Conservation (phyloP, 2,113 vertebrate genomes). For the Actenoides lindsayi region DNA sequence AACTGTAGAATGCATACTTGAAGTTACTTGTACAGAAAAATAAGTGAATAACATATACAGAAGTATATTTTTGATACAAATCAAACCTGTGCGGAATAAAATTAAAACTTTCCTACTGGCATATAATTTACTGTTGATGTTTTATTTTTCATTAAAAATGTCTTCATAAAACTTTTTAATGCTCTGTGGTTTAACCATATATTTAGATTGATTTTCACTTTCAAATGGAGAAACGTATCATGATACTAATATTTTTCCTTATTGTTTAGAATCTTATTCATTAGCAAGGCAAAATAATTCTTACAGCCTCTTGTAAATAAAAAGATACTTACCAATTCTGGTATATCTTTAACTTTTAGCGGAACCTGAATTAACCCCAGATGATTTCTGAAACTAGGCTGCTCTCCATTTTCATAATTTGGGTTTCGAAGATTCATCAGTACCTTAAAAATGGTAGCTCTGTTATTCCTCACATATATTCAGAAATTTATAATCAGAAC, state of each 20-base stretch:
- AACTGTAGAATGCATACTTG: neutral
- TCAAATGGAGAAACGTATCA: neutral
- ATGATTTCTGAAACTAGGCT: conserved; percentile 84
- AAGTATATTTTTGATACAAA: neutral
- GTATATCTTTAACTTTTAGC: conserved; percentile 87
- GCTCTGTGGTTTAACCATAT: neutral
- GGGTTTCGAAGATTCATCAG: conserved; percentile 92
- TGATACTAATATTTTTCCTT: neutral
- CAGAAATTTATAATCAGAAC: conserved; percentile 10
- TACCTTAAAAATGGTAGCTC: conserved; percentile 80
- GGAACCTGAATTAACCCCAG: conserved; percentile 95
- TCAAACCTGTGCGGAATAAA: neutral
- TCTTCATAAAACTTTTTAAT: neutral
- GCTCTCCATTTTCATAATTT: conserved; percentile 90
- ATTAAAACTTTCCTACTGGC: neutral
- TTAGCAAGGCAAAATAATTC: neutral
- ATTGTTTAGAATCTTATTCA: neutral
- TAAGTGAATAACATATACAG: neutral
- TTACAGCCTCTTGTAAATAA: neutral
- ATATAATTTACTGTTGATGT: neutral
- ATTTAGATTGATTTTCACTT: neutral
- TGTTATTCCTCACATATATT: conserved; percentile 15
- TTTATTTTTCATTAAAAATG: neutral
- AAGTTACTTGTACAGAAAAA: neutral
- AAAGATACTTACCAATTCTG: conserved; percentile 85